These are phyloP conservation scores for Nasonia longicornis DNA, from an alignment of 1,140 invertebrate species.

Conservation along the genomic window DNA sequence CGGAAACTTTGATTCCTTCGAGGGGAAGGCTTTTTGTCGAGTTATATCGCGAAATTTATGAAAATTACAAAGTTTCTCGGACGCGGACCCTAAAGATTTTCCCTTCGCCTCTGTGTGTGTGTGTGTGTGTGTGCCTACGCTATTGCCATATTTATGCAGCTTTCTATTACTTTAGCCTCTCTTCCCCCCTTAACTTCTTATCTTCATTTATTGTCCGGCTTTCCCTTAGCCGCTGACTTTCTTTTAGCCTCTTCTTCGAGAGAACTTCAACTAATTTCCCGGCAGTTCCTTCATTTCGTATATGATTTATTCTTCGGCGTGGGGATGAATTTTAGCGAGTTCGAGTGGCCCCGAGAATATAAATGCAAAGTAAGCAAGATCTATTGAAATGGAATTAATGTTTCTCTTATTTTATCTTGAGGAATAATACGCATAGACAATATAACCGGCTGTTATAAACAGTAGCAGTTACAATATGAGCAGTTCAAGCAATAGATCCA, in stretches of 20 bases:
- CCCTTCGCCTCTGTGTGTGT: neutral
- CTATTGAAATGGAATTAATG: too few relatives aligned
- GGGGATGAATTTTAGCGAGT: too few relatives aligned
- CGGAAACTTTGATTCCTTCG: neutral
- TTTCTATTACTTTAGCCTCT: neutral
- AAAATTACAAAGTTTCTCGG: neutral
- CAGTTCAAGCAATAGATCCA: too few relatives aligned
- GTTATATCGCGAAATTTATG: conserved; percentile 5
- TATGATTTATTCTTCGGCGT: neutral
- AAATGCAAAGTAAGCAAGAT: too few relatives aligned
- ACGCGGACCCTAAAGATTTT: neutral
- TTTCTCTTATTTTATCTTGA: too few relatives aligned
- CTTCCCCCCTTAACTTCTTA: conserved; percentile 6
- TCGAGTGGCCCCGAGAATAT: too few relatives aligned
- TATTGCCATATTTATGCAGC: conserved; percentile 14
- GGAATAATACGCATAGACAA: too few relatives aligned
- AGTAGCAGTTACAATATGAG: too few relatives aligned
- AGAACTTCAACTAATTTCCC: neutral
- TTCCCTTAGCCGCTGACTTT: neutral
- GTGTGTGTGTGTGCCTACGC: neutral
- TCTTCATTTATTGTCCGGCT: conserved; percentile 14
- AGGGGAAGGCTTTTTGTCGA: neutral
- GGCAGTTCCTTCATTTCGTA: neutral
- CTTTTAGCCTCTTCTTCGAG: neutral
- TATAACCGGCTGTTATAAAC: too few relatives aligned